A percentile compares a stretch with the other conserved stretches of the same genome.
Evolutionary conservation across 2,888 invertebrate species (phyloP).

Genomic region (Tipula vernalis): DNA sequence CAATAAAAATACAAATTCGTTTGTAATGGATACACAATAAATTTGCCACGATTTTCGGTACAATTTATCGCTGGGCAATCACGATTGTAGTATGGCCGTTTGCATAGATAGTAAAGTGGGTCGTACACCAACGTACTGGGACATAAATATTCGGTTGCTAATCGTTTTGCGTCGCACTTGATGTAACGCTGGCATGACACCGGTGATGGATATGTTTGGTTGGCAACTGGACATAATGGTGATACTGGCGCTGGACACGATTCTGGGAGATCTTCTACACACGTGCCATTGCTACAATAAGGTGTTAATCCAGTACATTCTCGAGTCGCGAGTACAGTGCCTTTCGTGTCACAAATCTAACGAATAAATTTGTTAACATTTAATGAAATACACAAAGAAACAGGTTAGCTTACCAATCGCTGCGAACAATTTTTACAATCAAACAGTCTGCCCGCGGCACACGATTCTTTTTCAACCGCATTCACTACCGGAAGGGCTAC

Average conservation of each 20-base stretch:
- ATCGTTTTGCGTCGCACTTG: not conserved
- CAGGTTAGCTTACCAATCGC: not conserved
- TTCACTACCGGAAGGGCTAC: not conserved
- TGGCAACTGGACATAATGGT: not conserved
- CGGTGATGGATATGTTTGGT: not conserved
- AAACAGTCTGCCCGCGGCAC: not conserved
- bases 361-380: not conserved
- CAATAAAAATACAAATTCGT: not conserved
- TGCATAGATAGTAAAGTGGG: not conserved
- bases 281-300: not conserved
- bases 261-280: not conserved
- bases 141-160: not conserved
- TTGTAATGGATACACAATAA: not conserved
- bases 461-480: not conserved
- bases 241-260: not conserved
- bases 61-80: not conserved
- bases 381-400: not conserved
- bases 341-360: not conserved
- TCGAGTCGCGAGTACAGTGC: not conserved
- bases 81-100: not conserved
- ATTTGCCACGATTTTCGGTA: not conserved
- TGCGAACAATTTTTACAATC: not conserved
- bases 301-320: not conserved
- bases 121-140: not conserved
- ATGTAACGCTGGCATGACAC: not conserved